phyloP scores from a whole-genome alignment of 2,113 vertebrate genomes.

The Sclerurus mexicanus region DNA sequence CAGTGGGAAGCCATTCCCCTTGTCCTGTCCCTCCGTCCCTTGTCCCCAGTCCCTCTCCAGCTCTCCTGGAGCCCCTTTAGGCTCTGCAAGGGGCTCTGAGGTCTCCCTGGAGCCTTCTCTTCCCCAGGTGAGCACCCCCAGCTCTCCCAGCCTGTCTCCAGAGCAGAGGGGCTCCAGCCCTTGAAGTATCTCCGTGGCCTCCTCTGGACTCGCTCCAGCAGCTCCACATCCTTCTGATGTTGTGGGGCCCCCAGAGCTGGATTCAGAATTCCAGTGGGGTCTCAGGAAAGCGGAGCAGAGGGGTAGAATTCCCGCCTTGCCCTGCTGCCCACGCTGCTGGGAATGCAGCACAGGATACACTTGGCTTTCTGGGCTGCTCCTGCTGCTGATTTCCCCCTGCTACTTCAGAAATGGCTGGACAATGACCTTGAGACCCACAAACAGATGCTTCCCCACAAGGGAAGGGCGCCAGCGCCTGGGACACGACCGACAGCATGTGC shows the following conservation, averaged over 20 bases:
- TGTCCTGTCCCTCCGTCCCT: too few species aligned
- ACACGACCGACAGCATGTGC: fast-evolving
- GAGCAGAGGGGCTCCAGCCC: background rate
- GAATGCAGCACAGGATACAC: background rate
- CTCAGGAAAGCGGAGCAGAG: background rate
- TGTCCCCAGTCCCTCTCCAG: too few species aligned
- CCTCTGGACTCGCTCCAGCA: background rate
- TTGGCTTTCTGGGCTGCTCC: background rate
- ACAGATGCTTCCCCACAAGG: fast-evolving
- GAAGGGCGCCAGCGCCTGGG: background rate
- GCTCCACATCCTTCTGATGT: background rate
- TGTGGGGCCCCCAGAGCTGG: too few species aligned
- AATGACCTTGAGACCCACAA: background rate
- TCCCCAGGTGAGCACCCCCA: background rate
- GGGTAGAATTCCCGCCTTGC: too few species aligned
- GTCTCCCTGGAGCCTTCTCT: background rate
- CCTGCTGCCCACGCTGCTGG: background rate
- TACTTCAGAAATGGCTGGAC: fast-evolving
- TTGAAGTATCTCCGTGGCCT: background rate
- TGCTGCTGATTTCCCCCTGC: background rate
- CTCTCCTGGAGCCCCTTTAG: too few species aligned
- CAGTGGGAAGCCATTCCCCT: background rate
- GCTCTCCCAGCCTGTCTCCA: background rate
- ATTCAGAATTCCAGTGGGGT: background rate
- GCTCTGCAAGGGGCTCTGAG: too few species aligned